phyloP scores from a whole-genome alignment of 1,140 invertebrate genomes.

The Drosophila lini region DNA sequence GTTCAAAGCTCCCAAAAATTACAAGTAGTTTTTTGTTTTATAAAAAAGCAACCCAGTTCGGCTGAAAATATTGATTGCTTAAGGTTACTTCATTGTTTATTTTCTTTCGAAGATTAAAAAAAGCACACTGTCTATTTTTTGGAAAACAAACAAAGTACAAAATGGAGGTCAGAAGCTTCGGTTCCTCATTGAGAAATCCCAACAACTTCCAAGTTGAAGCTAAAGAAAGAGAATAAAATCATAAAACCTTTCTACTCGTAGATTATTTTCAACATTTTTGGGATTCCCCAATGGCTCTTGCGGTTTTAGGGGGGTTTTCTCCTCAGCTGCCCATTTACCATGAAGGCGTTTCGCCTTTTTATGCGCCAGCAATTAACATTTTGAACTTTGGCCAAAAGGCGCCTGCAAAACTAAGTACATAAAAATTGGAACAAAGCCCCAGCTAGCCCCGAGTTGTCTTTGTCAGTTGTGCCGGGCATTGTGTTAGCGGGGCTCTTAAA shows the following conservation, averaged over 20 bases:
- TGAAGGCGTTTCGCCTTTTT: conserved; percentile 37
- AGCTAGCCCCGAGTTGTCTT: conserved; percentile 31
- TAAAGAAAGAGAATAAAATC: background rate
- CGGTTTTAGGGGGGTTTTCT: conserved; percentile 14
- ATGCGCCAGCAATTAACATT: conserved; percentile 49
- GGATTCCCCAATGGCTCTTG: conserved; percentile 7
- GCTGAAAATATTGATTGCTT: background rate
- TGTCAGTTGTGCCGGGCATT: conserved; percentile 41
- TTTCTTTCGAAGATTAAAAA: conserved; percentile 5
- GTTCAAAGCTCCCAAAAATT: background rate
- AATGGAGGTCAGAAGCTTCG: background rate
- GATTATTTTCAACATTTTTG: background rate
- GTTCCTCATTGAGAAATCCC: conserved; percentile 1
- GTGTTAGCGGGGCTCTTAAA: conserved; percentile 59
- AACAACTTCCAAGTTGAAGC: too few species aligned
- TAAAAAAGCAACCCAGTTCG: background rate
- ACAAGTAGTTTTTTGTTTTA: background rate
- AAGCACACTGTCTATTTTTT: background rate
- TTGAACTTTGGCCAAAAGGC: conserved; percentile 64
- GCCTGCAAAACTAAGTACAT: conserved; percentile 33
- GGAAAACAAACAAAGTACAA: background rate
- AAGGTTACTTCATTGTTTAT: conserved; percentile 1
- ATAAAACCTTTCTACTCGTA: background rate
- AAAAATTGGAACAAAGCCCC: conserved; percentile 71
- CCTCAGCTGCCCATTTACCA: conserved; percentile 8